Conservation (phyloP, 1,140 invertebrate species). For the Chrysomallon squamiferum region DNA sequence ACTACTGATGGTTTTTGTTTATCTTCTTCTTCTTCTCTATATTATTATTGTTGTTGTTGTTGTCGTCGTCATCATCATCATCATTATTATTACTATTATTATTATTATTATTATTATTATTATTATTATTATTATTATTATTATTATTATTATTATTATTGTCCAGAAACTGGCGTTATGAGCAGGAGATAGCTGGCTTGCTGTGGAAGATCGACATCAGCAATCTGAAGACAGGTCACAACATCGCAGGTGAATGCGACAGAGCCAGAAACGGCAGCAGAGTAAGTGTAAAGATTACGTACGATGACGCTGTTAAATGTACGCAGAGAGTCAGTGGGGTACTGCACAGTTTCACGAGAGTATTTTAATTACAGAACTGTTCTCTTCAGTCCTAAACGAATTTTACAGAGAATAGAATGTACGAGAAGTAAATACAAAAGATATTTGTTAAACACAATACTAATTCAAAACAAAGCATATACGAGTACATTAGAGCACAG, state of each 20-base stretch:
- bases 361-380: too few relatives aligned
- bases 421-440: too few relatives aligned
- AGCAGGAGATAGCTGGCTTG: constrained; percentile 95
- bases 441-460: too few relatives aligned
- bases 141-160: too few relatives aligned
- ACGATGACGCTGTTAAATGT: neutral
- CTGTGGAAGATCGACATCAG: constrained; percentile 92
- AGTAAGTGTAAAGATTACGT: constrained; percentile 15
- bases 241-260: constrained; percentile 62
- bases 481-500: too few relatives aligned
- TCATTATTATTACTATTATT: constrained; percentile 79
- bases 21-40: too few relatives aligned
- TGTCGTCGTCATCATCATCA: too few relatives aligned
- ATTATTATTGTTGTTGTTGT: too few relatives aligned
- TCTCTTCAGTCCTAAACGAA: too few relatives aligned
- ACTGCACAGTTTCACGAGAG: neutral
- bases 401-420: too few relatives aligned
- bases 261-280: constrained; percentile 67
- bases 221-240: constrained; percentile 63
- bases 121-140: constrained; percentile 73
- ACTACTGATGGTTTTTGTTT: too few relatives aligned
- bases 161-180: constrained; percentile 97
- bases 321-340: neutral
- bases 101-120: constrained; percentile 82
- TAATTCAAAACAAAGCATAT: too few relatives aligned